phyloP scores from a whole-genome alignment of 2,888 invertebrate species.

The Suillia variegata region DNA sequence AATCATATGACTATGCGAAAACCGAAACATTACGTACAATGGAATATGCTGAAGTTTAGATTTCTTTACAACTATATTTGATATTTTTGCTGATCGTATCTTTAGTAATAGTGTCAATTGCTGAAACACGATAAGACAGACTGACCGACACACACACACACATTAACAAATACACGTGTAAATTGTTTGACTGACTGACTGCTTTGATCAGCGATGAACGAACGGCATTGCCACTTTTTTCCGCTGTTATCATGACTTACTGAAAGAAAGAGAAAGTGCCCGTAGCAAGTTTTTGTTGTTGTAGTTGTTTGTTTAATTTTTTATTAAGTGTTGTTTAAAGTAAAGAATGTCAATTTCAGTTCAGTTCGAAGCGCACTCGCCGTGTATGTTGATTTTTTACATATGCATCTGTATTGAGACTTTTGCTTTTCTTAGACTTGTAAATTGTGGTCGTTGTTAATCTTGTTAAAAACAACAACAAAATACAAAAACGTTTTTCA shows the following conservation, averaged over 20 bases:
- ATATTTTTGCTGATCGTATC: too few relatives aligned
- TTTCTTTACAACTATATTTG: too few relatives aligned
- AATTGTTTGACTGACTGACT: neutral
- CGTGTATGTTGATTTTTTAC: conserved; percentile 15
- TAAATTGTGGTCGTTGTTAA: too few relatives aligned
- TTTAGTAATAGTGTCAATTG: conserved; percentile 15
- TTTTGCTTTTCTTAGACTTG: conserved; percentile 51
- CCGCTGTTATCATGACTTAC: neutral
- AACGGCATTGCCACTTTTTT: neutral
- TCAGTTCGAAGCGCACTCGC: conserved; percentile 34
- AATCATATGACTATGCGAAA: too few relatives aligned
- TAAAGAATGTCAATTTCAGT: conserved; percentile 55
- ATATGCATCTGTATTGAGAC: conserved; percentile 30
- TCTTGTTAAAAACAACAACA: too few relatives aligned
- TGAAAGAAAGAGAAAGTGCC: conserved; percentile 57
- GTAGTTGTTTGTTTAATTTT: conserved; percentile 27
- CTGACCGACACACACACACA: neutral
- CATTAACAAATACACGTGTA: neutral
- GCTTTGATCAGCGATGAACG: neutral
- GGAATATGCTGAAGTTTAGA: too few relatives aligned
- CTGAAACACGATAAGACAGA: conserved; percentile 2
- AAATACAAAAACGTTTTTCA: too few relatives aligned
- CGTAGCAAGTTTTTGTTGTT: conserved; percentile 44
- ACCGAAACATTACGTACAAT: too few relatives aligned
- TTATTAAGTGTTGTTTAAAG: conserved; percentile 25